Evolutionary conservation across 1,140 invertebrate species (phyloP).

Genomic region (Lordiphosa collinella): DNA sequence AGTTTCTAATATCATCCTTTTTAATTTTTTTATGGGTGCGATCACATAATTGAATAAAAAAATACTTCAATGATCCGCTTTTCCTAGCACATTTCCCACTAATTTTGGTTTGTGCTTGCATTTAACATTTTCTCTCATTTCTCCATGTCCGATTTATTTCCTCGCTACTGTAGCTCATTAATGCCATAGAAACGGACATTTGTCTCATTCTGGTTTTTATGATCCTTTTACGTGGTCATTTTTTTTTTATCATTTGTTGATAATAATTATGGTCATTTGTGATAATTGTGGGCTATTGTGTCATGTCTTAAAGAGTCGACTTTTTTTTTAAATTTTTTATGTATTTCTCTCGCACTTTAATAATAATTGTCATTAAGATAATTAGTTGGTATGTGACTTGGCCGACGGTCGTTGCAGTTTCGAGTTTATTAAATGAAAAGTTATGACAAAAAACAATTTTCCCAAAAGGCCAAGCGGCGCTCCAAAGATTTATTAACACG

Average conservation of each 20-base stretch:
- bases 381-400: constrained; percentile 60
- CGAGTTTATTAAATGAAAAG: constrained; percentile 75
- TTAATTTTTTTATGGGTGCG: too few species aligned
- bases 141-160: background rate
- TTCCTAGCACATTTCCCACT: constrained; percentile 5
- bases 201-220: constrained; percentile 38
- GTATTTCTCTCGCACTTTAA: constrained; percentile 35
- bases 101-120: constrained; percentile 37
- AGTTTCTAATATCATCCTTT: too few species aligned
- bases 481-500: constrained; percentile 39
- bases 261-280: constrained; percentile 77
- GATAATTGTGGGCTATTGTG: constrained; percentile 71
- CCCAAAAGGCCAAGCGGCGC: constrained; percentile 17
- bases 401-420: constrained; percentile 41
- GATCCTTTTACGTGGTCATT: constrained; percentile 46
- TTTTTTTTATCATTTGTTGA: constrained; percentile 61
- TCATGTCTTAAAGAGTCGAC: constrained; percentile 36
- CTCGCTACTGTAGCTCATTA: background rate
- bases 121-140: constrained; percentile 28
- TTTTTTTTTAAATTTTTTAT: constrained; percentile 22
- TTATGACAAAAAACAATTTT: constrained; percentile 51
- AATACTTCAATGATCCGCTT: too few species aligned
- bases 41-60: too few species aligned
- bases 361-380: constrained; percentile 77
- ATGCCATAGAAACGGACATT: background rate